Evolutionary conservation across 1,140 invertebrate genomes (phyloP), one percentile per base, ranked within the genome.

Genomic region (Euwallacea similis): DNA sequence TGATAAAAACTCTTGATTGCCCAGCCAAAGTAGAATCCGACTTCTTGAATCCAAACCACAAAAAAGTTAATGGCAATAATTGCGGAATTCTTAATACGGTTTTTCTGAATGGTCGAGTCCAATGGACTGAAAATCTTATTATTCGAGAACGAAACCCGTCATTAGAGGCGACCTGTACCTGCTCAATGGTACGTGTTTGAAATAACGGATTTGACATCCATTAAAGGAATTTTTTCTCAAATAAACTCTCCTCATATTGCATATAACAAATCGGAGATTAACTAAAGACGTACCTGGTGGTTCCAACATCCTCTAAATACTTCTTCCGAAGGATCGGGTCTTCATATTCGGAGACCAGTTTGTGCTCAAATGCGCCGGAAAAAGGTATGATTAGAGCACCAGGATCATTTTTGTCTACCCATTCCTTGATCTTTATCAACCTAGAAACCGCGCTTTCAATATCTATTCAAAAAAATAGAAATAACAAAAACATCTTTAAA

Each of bases 391-490:
- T 86, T 7, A 90, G 84, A 0, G 97, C 90, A 9, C 97, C 97
- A 0, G 95, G 91, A 83, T 99, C 98, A 81, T 99, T 92, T 76
- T 93, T 93, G 82, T 99, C 97, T 71, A 99, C 92, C 97, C 97
- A 99, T 83, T 98, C 96, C 81, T 99, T 99, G 75, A 99, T 95
- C 85, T 99, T 98, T 9, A 92, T 86, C 79, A 99, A 87, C 95
- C 95, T 98, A 77, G 3, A 69, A 72, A 42, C 10, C 63, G 43
- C 21, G 8, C 6, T 50, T 50, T 50, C 46, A 50, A 50, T 11
- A 11, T 50, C 46, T 50, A 7, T 50, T 50, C 2, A 50, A 10
- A 11, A 13, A 50, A 11, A 50, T 50, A 2, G 46, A 6, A 4
- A 50, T 13, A 13, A 50, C 2, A 50, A 3, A 13, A 50, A 16